Evolutionary conservation across 2,113 vertebrate genomes (phyloP).

Genomic region (Notothenia rossii): DNA sequence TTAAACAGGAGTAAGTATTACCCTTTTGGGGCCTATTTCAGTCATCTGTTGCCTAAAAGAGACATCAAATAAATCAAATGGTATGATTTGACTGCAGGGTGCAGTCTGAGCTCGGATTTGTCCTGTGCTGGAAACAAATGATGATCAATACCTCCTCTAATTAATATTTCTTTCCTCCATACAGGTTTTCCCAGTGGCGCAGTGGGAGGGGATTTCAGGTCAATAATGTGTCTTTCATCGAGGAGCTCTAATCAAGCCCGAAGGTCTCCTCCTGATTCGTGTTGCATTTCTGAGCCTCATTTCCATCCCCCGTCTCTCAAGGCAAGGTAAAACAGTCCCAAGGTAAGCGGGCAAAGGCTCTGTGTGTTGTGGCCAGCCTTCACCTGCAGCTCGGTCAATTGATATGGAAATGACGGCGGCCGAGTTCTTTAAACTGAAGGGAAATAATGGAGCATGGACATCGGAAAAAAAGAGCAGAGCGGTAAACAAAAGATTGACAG

Average conservation of each 20-base stretch:
- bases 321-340: constrained; percentile 62
- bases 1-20: no score
- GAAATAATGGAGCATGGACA: constrained; percentile 18
- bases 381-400: constrained; percentile 46
- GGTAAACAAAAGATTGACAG: constrained; percentile 50
- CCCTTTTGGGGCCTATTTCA: no score
- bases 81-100: not conserved
- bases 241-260: constrained; percentile 50
- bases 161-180: constrained; percentile 44
- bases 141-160: constrained; percentile 56
- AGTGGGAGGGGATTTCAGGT: constrained; percentile 21
- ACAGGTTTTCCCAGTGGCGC: constrained; percentile 30
- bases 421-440: constrained; percentile 1
- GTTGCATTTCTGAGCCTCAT: constrained; percentile 51
- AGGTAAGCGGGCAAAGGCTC: constrained; percentile 38
- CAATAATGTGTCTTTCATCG: constrained; percentile 61
- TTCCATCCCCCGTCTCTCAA: constrained; percentile 71
- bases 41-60: not conserved
- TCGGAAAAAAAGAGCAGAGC: not conserved
- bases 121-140: constrained; percentile 17
- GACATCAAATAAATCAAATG: not conserved
- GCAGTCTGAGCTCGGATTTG: constrained; percentile 7
- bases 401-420: constrained; percentile 68
- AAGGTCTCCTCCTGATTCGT: constrained; percentile 60
- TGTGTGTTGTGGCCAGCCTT: constrained; percentile 48